A percentile compares a stretch with the other conserved stretches of the same genome.
Evolutionary conservation across 2,113 vertebrate genomes (phyloP).

Genomic region (Pygoscelis antarcticus): DNA sequence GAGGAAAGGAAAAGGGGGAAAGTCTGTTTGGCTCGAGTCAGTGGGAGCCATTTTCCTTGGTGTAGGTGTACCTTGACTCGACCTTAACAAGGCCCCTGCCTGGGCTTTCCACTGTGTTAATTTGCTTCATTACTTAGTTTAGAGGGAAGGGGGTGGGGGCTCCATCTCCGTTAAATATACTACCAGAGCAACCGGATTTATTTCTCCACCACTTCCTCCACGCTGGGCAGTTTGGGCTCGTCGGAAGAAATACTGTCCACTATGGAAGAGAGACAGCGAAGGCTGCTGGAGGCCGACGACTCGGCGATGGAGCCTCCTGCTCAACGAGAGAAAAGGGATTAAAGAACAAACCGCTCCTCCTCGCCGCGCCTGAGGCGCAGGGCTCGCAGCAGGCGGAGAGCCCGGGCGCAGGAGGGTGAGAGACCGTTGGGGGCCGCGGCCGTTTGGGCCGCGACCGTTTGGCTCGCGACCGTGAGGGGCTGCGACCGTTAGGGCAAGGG

Average conservation of each 20-base stretch:
- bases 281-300: conserved; percentile 89
- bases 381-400: neutral
- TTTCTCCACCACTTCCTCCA: conserved; percentile 78
- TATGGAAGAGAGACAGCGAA: conserved; percentile 93
- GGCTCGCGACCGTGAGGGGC: neutral
- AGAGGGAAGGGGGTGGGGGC: neutral
- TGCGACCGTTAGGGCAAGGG: neutral
- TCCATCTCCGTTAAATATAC: neutral
- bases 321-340: neutral
- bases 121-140: conserved; percentile 19
- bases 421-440: neutral
- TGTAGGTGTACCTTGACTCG: neutral
- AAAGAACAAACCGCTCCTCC: neutral
- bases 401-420: neutral
- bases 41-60: neutral
- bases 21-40: neutral
- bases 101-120: conserved; percentile 20
- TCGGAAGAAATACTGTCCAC: conserved; percentile 95
- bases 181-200: neutral
- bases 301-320: conserved; percentile 77
- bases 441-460: neutral
- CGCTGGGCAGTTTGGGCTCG: conserved; percentile 76
- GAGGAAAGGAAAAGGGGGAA: neutral
- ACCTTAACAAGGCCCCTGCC: neutral
- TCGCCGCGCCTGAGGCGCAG: neutral